Base-by-base conservation (phyloP, 2,797 vertebrate genomes). In the Sebastes vulpes region DNA sequence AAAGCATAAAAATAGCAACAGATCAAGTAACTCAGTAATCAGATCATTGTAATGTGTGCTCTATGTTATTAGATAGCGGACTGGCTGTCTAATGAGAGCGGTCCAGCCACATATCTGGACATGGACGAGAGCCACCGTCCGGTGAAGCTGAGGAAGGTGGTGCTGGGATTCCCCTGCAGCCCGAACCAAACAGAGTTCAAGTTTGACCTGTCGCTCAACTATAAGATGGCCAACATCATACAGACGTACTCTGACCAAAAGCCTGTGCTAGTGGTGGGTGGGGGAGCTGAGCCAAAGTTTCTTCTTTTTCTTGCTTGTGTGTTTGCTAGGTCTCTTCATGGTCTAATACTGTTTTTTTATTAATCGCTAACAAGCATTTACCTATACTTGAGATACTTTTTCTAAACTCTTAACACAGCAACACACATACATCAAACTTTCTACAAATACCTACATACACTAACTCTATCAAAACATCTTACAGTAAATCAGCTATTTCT, bases 121-220 rank as follows among this genome's bases (percentile, higher is more conserved):
- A 96, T 99, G 96, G 98, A 99, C 79, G 99, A 99, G 83, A 98
- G 95, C 86, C 93, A 98, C 68, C 96, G 99, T 85, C 99, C 98
- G 1, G 99, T 99, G 87, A 98, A 99, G 92, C 97, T 99, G 76
- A 96, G 94, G 79, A 99, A 99, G 94, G 95, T 99, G 66, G 98
- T 99, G 65, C 95, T 99, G 90, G 98, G 98, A 78, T 99, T 99
- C 94, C 97, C 98, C 35, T 97, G 95, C 88, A 95, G 83, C 89
- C 93, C 79, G 75, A 98, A 95, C 92, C 98, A 98, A 92, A 97
- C 97, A 21, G 98, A 98, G 87, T 99, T 98, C 94, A 99, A 97
- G 93, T 99, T 99, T 94, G 98, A 99, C 81, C 95, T 99, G 89
- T 96, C 96, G 4, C 98, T 99, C 71, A 99, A 97, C 95, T 99